These are phyloP conservation scores for mouse (Mus musculus) DNA, from an alignment of 2,113 vertebrate genomes.

Conservation along the genomic window GRCm39 chr2:101696501-101697000, in stretches of 20 bases:
- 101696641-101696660: neutral
- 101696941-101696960: neutral
- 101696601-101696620: neutral
- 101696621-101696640: neutral
- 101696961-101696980: neutral
- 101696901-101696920: neutral
- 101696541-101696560: too few relatives aligned
- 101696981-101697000: neutral
- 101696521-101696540: neutral
- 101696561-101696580: neutral
- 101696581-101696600: neutral
- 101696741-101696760: neutral
- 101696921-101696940: neutral
- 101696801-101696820: neutral
- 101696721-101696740: neutral
- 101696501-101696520: neutral
- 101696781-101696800: too few relatives aligned
- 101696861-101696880: rapidly evolving
- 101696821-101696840: neutral
- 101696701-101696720: neutral
- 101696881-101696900: conserved; percentile 5
- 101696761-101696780: neutral
- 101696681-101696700: neutral
- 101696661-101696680: neutral
- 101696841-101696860: neutral